These are phyloP conservation scores for Hypomecis atomaria DNA, from an alignment of 2,888 invertebrate genomes.

Conservation along the genomic window DNA sequence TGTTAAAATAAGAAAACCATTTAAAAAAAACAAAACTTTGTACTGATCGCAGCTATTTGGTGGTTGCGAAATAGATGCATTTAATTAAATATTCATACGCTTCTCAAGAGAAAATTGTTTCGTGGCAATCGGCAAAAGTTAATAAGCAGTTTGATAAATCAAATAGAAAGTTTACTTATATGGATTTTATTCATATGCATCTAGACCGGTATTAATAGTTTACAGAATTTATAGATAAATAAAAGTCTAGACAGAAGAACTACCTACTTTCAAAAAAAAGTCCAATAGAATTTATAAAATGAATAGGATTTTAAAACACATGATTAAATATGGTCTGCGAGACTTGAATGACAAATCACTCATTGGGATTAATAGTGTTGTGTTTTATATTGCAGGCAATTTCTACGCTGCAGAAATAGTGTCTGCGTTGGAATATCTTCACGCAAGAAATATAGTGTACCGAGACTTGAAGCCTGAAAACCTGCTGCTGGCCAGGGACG, in stretches of 20 bases:
- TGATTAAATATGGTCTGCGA: background rate
- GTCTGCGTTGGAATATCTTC: slow-evolving; percentile 96
- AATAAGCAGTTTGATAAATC: slow-evolving; percentile 1
- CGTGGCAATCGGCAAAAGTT: background rate
- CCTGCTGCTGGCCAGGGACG: slow-evolving; percentile 94
- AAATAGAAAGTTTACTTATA: slow-evolving; percentile 10
- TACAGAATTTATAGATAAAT: slow-evolving; percentile 22
- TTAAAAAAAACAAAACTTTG: background rate
- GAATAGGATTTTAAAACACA: background rate
- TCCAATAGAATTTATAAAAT: slow-evolving; percentile 1
- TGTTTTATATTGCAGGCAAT: slow-evolving; percentile 83
- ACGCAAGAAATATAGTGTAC: slow-evolving; percentile 94
- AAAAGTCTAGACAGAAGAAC: slow-evolving; percentile 7
- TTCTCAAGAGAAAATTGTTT: background rate
- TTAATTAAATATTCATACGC: background rate
- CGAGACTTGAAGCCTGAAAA: slow-evolving; percentile 97
- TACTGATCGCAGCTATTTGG: no score
- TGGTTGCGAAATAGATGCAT: background rate
- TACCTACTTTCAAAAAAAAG: slow-evolving; percentile 10
- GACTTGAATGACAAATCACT: background rate
- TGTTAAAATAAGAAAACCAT: background rate
- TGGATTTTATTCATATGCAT: slow-evolving; percentile 3
- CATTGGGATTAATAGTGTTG: no score
- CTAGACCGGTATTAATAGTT: background rate
- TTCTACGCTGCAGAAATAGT: slow-evolving; percentile 98